A percentile compares a stretch with the other conserved stretches of the same genome.
phyloP scores from a whole-genome alignment of 2,113 vertebrate genomes.

The Sturnus vulgaris region DNA sequence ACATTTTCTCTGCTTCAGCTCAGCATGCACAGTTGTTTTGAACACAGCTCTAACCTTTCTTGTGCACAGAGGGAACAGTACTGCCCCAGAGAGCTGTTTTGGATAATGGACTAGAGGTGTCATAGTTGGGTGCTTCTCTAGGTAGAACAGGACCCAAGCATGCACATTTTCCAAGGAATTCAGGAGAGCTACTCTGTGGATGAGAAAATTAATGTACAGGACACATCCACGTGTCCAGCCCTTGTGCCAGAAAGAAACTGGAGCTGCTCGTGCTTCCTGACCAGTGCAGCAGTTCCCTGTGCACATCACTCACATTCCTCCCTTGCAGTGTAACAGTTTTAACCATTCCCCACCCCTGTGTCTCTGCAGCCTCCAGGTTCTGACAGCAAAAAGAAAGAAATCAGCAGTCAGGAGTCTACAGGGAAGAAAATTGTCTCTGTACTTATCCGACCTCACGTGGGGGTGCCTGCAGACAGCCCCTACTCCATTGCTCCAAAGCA shows the following conservation, averaged over 20 bases:
- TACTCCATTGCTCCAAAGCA: slow-evolving; percentile 86
- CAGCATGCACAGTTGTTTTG: neutral
- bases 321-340: neutral
- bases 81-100: neutral
- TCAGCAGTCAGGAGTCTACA: neutral
- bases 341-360: slow-evolving; percentile 1
- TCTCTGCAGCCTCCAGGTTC: slow-evolving; percentile 3
- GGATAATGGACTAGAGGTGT: neutral
- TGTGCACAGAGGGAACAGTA: neutral
- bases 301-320: neutral
- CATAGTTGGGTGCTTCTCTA: neutral
- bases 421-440: slow-evolving; percentile 74
- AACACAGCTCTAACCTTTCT: neutral
- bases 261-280: neutral
- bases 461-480: slow-evolving; percentile 74
- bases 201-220: neutral
- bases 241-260: slow-evolving; percentile 5
- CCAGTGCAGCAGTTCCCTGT: neutral
- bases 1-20: neutral
- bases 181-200: neutral
- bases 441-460: slow-evolving; percentile 77
- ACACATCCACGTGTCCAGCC: neutral
- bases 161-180: neutral
- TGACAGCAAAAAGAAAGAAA: neutral
- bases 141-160: neutral